A percentile compares a stretch with the other conserved stretches of the same genome.
Evolutionary conservation across 1,140 invertebrate genomes (phyloP).

Genomic region (Rhyzopertha dominica): DNA sequence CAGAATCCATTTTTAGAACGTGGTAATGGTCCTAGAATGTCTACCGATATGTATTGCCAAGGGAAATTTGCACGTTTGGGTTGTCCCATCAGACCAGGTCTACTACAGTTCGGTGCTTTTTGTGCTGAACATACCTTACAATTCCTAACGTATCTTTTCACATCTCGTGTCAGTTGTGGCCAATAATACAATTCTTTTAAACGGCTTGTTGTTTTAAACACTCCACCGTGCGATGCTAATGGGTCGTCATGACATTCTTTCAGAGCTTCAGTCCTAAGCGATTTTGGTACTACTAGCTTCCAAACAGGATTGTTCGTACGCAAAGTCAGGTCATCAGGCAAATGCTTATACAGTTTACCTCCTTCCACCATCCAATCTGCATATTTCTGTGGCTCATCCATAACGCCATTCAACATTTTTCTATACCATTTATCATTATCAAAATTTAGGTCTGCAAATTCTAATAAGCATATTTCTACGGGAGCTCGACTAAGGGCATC

Average conservation of each 20-base stretch:
- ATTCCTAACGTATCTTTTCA: not conserved
- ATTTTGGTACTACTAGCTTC: conserved; percentile 24
- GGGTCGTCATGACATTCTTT: conserved; percentile 22
- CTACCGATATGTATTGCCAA: conserved; percentile 6
- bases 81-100: no score
- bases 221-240: conserved; percentile 25
- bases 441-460: no score
- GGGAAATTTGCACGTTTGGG: conserved; percentile 8
- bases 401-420: no score
- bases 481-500: conserved; percentile 17
- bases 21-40: conserved; percentile 12
- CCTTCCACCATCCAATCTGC: no score
- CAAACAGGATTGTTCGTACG: conserved; percentile 17
- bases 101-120: conserved; percentile 4
- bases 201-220: conserved; percentile 23
- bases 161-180: conserved; percentile 2
- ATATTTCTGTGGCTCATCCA: no score
- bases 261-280: conserved; percentile 17
- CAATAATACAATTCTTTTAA: conserved; percentile 10
- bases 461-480: no score
- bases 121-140: conserved; percentile 1
- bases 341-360: no score
- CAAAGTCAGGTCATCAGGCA: no score
- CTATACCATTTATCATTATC: no score
- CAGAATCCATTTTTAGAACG: conserved; percentile 1